Percentiles rank a stretch among this genome's conserved stretches.
phyloP scores from a whole-genome alignment of 2,113 vertebrate genomes.

The Scomber scombrus region DNA sequence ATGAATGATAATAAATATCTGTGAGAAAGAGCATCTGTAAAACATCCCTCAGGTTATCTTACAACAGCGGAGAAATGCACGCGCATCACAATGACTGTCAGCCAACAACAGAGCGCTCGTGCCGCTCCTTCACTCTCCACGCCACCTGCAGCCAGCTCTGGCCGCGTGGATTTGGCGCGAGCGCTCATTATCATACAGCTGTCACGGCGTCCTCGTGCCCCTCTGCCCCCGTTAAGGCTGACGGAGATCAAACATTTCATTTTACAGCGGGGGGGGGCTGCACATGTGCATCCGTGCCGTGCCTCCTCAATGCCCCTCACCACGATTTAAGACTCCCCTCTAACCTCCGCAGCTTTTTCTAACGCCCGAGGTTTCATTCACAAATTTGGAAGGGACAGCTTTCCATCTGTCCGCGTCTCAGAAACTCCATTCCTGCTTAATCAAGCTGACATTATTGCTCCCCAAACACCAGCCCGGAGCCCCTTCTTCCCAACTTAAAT shows the following conservation, averaged over 20 bases:
- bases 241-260: constrained; percentile 67
- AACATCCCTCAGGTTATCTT: not conserved
- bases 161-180: constrained; percentile 23
- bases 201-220: constrained; percentile 51
- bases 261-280: constrained; percentile 8
- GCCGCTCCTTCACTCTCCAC: constrained; percentile 49
- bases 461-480: constrained; percentile 50
- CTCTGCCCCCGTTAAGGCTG: constrained; percentile 59
- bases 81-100: constrained; percentile 10
- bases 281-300: not conserved
- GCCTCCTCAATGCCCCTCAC: constrained; percentile 11
- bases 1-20: not conserved
- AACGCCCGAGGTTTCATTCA: constrained; percentile 4
- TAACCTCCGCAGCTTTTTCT: constrained; percentile 32
- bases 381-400: constrained; percentile 54
- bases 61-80: not conserved
- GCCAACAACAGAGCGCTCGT: constrained; percentile 38
- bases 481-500: constrained; percentile 79
- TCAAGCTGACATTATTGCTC: constrained; percentile 82
- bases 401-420: constrained; percentile 81
- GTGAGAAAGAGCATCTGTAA: not conserved
- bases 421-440: constrained; percentile 75
- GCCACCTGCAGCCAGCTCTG: constrained; percentile 1
- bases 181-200: constrained; percentile 85
- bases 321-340: constrained; percentile 70